Base-by-base conservation (phyloP, 1,140 invertebrate genomes). In the Drosophila willistoni region DNA sequence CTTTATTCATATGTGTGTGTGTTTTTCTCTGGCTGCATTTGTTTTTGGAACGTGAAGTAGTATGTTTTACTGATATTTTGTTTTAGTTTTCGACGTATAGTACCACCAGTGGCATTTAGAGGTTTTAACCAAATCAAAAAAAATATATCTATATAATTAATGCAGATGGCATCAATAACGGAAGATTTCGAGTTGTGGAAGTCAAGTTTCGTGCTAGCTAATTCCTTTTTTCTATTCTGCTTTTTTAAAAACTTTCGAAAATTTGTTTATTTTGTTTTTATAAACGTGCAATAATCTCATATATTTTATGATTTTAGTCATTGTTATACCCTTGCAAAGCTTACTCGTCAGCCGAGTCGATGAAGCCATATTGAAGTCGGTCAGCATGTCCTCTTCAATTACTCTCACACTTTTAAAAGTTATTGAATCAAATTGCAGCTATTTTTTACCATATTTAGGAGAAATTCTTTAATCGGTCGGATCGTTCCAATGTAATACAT, bases 61-160 rank as follows among this genome's bases (percentile, higher is more conserved):
- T 19, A 68, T 51, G 68, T 51, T 72, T 68, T 57, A 47, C 60
- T 66, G 61, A 68, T 65, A 70, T 56, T 61, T 71, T 60, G 34
- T 60, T 41, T 73, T 55, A 63, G 68, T 66, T 17, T 73, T 73
- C 65, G 66, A 67, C 57, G 19, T 69, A 78, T 68, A 78, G 62
- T 79, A 77, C 83, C 83, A 87, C 83, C 83, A 86, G 83, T 86
- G 83, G 83, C 83, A 83, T 71, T 82, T 25, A 73, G 65, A 89
- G 76, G 79, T 81, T 61, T 70, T 79, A 71, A 75, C 55, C 70
- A 66, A 67, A 42, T 42, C 10, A 29, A 29, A 39, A n/a, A 47
- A 67, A 29, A 39, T 13, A 25, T 25, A 59, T 33, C 14, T 34
- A 59, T 33, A 13, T 34, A 47, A 44, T 22, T 65, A 78, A 69